Percentiles rank a stretch among this genome's conserved stretches.
Conservation (phyloP, 2,888 invertebrate genomes). For the Eupithecia inturbata region DNA sequence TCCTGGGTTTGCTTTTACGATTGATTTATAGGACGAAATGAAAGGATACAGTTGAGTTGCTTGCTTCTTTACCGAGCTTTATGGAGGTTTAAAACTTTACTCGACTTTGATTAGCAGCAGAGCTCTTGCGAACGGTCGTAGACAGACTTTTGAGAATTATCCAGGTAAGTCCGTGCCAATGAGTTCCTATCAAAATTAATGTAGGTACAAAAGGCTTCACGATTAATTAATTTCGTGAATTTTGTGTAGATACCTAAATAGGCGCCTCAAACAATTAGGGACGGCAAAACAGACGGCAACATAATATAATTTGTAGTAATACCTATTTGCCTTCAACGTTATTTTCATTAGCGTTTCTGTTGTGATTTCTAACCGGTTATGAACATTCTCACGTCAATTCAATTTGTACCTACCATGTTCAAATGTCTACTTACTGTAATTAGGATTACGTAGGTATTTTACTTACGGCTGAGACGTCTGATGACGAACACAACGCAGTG, state of each 20-base stretch:
- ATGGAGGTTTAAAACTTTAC: background rate
- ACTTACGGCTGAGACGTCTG: no score
- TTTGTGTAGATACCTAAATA: background rate
- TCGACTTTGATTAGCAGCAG: background rate
- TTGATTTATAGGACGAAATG: slow-evolving; percentile 4
- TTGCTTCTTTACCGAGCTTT: background rate
- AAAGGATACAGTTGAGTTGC: background rate
- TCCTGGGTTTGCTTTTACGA: slow-evolving; percentile 7
- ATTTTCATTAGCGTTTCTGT: background rate
- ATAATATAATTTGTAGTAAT: slow-evolving; percentile 22
- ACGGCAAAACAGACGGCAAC: slow-evolving; percentile 8
- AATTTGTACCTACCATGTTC: background rate
- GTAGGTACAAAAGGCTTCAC: slow-evolving; percentile 11
- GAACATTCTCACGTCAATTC: background rate
- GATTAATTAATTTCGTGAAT: slow-evolving; percentile 10
- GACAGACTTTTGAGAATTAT: background rate
- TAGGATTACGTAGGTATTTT: no score
- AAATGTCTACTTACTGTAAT: background rate
- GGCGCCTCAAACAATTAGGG: slow-evolving; percentile 25
- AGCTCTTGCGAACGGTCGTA: background rate
- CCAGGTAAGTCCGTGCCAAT: background rate
- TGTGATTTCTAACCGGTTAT: slow-evolving; percentile 6
- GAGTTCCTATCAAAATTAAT: background rate
- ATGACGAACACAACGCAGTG: no score
- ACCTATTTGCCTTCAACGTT: background rate